phyloP scores from a whole-genome alignment of 2,797 vertebrate species.

The Graptemys geographica region DNA sequence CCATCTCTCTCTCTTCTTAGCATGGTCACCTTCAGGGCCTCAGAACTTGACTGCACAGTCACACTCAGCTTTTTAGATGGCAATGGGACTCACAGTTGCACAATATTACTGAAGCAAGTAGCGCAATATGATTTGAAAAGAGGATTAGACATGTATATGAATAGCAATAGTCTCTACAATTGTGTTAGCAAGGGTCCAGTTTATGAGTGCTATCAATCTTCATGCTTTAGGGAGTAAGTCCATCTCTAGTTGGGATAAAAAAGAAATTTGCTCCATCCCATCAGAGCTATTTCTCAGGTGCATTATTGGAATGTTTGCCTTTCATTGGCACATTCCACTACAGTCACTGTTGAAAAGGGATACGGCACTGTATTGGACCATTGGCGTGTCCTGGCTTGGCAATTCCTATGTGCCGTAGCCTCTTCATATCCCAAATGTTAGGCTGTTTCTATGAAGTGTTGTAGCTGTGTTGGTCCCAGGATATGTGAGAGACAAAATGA shows the following conservation, averaged over 20 bases:
- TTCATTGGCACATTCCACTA: not conserved
- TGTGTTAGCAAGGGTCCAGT: not conserved
- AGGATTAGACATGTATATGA: not conserved
- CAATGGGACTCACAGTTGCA: not conserved
- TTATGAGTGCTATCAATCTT: not conserved
- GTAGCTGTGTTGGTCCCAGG: no score
- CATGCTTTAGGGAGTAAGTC: not conserved
- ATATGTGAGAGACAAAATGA: not conserved
- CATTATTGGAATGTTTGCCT: not conserved
- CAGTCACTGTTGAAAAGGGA: not conserved
- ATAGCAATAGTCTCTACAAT: not conserved
- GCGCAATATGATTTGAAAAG: not conserved
- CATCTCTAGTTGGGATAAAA: accelerated
- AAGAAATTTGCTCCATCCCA: not conserved
- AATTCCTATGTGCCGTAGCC: not conserved
- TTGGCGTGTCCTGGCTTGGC: not conserved
- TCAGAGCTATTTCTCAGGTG: not conserved
- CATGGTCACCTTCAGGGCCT: not conserved
- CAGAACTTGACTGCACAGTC: not conserved
- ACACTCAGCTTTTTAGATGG: not conserved
- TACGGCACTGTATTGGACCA: not conserved
- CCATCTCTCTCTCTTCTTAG: not conserved
- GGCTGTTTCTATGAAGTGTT: not conserved
- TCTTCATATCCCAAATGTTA: not conserved
- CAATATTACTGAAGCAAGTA: not conserved